Base-by-base conservation (phyloP, 1,140 invertebrate species). In the Colletes latitarsis region DNA sequence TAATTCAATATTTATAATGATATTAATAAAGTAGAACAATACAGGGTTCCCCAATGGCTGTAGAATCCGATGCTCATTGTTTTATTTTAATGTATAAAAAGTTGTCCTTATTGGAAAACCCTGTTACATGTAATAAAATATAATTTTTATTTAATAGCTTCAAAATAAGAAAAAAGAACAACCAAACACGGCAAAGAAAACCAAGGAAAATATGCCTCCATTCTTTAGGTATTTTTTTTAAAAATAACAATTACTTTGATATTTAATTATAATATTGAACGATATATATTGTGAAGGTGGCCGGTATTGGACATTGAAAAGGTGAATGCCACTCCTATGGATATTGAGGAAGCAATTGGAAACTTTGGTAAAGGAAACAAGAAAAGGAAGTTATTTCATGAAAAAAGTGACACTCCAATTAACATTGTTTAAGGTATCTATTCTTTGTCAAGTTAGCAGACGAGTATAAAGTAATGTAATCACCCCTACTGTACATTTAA, bases 341-440 rank as follows among this genome's bases (percentile, higher is more conserved):
- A 41, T 0, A 15, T n/a, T 9, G 49, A 71, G 1, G 41, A 72
- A 8, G 58, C 69, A 41, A 19, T 12, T 6, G 46, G 14, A 19
- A 63, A 46, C 1, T 14, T 15, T 4, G 12, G 1, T 1, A 19
- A 0, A 8, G 3, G 9, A n/a, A 68, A 12, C 15, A 88, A 84
- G 4, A 88, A 62, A 41, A 88, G 81, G 67, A 88, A 81, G 81
- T 64, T 89, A 14, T 89, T 81, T 63, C 15, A 53, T n/a, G 70
- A 78, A 15, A 43, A 84, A 9, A 53, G n/a, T 0, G 81, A 74
- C 2, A 19, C 5, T 46, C 3, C n/a, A 5, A 3, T 72, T 10
- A 82, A 83, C 9, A 72, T 87, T 19, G 2, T 64, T 74, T 60
- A 81, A 82, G 52, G 12, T 41, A 66, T 19, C 4, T 10, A 19